phyloP scores from a whole-genome alignment of 2,113 vertebrate species.

The Gyps fulvus region DNA sequence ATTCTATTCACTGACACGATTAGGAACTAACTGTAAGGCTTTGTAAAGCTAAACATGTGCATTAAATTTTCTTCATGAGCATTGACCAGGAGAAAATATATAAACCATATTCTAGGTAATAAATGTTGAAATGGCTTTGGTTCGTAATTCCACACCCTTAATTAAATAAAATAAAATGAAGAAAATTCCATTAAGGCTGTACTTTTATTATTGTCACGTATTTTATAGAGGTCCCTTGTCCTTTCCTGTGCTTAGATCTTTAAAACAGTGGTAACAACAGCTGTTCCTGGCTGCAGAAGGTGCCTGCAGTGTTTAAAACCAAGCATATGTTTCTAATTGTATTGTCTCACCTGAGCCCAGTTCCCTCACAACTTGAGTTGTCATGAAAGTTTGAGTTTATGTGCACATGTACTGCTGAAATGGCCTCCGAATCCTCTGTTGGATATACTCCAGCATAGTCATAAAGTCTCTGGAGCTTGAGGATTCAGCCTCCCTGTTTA shows the following conservation, averaged over 20 bases:
- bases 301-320: slow-evolving; percentile 1
- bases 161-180: neutral
- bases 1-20: neutral
- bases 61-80: neutral
- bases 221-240: neutral
- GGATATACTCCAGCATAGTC: neutral
- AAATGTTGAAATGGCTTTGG: neutral
- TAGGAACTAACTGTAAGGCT: neutral
- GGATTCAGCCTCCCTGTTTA: neutral
- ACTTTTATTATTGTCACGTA: neutral
- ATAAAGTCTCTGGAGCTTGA: neutral
- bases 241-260: neutral
- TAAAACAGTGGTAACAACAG: neutral
- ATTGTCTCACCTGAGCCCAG: slow-evolving; percentile 6
- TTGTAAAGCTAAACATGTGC: neutral
- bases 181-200: neutral
- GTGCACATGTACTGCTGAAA: neutral
- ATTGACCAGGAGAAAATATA: neutral
- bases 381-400: neutral
- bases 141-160: neutral
- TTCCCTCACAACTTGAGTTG: neutral
- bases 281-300: neutral
- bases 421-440: neutral
- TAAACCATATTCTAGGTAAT: neutral
- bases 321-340: slow-evolving; percentile 14